Evolutionary conservation across 2,888 invertebrate genomes (phyloP).

Genomic region (Perizoma affinitatum): DNA sequence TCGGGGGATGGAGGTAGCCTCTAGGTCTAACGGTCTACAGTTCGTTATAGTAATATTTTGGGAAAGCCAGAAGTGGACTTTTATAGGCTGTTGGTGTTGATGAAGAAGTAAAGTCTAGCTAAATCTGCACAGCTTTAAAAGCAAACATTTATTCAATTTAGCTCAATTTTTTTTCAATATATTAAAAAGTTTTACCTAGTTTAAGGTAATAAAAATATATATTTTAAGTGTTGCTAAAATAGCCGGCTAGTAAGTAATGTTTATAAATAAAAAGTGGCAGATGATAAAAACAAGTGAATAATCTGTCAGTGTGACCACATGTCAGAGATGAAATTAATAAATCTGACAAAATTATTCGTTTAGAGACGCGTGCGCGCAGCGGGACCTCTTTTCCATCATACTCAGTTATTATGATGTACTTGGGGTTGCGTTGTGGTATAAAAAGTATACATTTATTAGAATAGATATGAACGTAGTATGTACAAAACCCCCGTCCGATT

Average conservation of each 20-base stretch:
- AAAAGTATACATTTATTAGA: neutral
- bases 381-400: constrained; percentile 46
- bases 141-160: too few species aligned
- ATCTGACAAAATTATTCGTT: constrained; percentile 66
- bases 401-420: constrained; percentile 2
- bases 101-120: too few species aligned
- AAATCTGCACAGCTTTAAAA: too few species aligned
- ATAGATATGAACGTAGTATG: too few species aligned
- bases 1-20: too few species aligned
- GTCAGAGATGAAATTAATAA: constrained; percentile 65
- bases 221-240: neutral
- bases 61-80: too few species aligned
- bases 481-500: too few species aligned
- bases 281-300: constrained; percentile 71
- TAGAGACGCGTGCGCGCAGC: constrained; percentile 72
- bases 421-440: constrained; percentile 10
- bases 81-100: too few species aligned
- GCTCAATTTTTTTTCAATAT: too few species aligned
- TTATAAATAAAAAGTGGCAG: constrained; percentile 54
- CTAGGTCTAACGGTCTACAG: too few species aligned
- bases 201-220: neutral
- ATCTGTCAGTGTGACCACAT: constrained; percentile 63
- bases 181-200: too few species aligned
- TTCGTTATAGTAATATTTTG: too few species aligned
- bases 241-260: neutral